Evolutionary conservation across 2,113 vertebrate genomes (phyloP).

Genomic region (Chionomys nivalis): DNA sequence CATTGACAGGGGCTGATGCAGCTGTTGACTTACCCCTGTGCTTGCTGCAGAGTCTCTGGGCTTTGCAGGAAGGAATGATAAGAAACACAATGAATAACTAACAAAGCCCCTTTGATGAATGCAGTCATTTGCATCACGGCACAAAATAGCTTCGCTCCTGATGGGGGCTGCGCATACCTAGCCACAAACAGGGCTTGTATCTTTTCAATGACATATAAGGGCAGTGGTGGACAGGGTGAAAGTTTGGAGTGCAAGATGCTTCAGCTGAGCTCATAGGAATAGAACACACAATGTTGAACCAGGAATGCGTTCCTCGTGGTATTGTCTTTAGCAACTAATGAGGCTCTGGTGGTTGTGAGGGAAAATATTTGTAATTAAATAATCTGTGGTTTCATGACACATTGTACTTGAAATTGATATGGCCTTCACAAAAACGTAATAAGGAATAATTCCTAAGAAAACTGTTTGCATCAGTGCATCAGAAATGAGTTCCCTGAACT

Average conservation of each 20-base stretch:
- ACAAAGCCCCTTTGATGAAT: constrained; percentile 88
- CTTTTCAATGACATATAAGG: constrained; percentile 75
- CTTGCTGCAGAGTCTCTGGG: constrained; percentile 56
- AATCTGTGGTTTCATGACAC: background rate
- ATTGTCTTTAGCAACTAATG: constrained; percentile 19
- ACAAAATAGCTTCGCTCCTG: constrained; percentile 86
- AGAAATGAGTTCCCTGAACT: background rate
- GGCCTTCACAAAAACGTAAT: background rate
- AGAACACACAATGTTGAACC: background rate
- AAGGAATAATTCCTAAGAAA: background rate
- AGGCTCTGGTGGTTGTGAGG: background rate
- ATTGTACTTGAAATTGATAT: constrained; percentile 19
- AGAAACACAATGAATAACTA: constrained; percentile 89
- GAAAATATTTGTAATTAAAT: constrained; percentile 9
- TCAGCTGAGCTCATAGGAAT: constrained; percentile 18
- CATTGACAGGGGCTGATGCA: constrained; percentile 87
- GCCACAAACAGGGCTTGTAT: constrained; percentile 76
- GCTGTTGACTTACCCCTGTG: constrained; percentile 83
- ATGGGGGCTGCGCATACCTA: constrained; percentile 64
- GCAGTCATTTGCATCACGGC: constrained; percentile 87
- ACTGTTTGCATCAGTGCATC: background rate
- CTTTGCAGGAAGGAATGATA: constrained; percentile 86
- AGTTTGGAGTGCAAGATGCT: constrained; percentile 42
- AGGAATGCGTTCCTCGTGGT: background rate
- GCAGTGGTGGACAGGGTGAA: background rate